Percentiles rank a stretch among this genome's conserved stretches.
Evolutionary conservation across 2,797 vertebrate species (phyloP).

Genomic region (Euphonia xanthogaster): DNA sequence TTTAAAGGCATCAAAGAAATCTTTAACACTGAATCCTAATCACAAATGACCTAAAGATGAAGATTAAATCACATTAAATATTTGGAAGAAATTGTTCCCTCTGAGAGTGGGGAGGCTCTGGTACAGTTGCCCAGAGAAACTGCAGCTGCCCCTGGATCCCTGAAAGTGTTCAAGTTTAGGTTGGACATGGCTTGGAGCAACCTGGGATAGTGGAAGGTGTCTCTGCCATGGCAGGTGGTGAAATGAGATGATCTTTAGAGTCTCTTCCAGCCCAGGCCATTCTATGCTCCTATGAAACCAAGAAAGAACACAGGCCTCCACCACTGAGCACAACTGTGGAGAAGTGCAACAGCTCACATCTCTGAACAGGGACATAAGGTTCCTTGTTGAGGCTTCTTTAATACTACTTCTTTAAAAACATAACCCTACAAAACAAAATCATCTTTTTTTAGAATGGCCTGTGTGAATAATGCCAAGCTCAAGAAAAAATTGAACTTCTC

Average conservation of each 20-base stretch:
- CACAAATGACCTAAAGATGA: not conserved
- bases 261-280: not conserved
- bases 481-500: not conserved
- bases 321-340: not conserved
- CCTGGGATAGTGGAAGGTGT: not conserved
- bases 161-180: not conserved
- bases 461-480: not conserved
- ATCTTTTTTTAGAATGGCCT: not conserved
- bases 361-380: not conserved
- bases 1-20: not conserved
- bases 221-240: not conserved
- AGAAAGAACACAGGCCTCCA: not conserved
- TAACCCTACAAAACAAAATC: not conserved
- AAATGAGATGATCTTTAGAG: not conserved
- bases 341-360: not conserved
- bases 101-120: not conserved
- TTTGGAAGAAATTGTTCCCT: not conserved
- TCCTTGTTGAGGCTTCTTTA: not conserved
- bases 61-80: not conserved
- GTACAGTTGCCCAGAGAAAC: not conserved
- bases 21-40: not conserved
- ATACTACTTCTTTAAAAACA: not conserved
- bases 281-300: not conserved
- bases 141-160: not conserved
- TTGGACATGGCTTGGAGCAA: fast-evolving